Percentiles rank a stretch among this genome's conserved stretches.
These are phyloP conservation scores for Piezodorus guildinii DNA, from an alignment of 1,140 invertebrate species.

Conservation along the genomic window DNA sequence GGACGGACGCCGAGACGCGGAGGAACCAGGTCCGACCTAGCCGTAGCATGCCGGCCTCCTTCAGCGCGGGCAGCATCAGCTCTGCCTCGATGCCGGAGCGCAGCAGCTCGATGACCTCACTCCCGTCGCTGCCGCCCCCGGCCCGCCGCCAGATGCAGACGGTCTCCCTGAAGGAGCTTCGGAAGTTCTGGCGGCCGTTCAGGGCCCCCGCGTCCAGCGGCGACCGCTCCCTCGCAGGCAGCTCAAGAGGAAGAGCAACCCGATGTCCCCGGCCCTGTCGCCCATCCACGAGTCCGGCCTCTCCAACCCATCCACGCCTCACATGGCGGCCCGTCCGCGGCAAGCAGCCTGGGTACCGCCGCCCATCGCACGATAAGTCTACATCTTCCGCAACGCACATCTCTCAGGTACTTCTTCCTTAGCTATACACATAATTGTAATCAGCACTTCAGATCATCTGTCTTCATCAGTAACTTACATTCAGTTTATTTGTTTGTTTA, in stretches of 20 bases:
- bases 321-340: constrained; percentile 24
- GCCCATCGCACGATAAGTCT: constrained; percentile 8
- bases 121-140: constrained; percentile 39
- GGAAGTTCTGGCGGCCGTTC: constrained; percentile 36
- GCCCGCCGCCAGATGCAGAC: constrained; percentile 36
- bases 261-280: constrained; percentile 41
- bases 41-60: constrained; percentile 24
- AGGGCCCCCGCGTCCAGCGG: constrained; percentile 28
- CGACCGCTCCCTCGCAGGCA: constrained; percentile 24
- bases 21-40: constrained; percentile 23
- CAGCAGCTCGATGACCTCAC: constrained; percentile 27
- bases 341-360: constrained; percentile 16
- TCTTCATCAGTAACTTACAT: no score
- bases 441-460: no score
- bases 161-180: constrained; percentile 38
- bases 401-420: no score
- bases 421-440: no score
- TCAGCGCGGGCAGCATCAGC: constrained; percentile 19
- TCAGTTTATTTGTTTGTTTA: no score
- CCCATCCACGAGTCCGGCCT: constrained; percentile 61
- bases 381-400: background rate
- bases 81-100: constrained; percentile 16
- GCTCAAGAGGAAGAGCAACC: constrained; percentile 36
- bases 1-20: constrained; percentile 1
- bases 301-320: constrained; percentile 44